Conservation (phyloP, 2,797 vertebrate species). For the Gobio occitaniae region DNA sequence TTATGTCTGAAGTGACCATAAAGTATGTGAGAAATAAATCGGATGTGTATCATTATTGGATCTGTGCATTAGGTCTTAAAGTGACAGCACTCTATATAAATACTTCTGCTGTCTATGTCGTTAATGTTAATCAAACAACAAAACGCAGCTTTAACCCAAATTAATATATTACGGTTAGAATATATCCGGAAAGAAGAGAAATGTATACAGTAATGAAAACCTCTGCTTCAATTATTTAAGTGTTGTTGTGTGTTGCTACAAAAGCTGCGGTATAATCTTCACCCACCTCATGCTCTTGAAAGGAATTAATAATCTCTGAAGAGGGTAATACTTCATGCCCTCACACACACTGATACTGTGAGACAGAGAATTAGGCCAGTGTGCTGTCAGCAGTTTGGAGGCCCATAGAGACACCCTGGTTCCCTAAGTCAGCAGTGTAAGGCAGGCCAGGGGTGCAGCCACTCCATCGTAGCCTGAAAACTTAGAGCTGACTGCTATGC, state of each 20-base stretch:
- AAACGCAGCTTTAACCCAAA: neutral
- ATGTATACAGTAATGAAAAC: neutral
- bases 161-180: neutral
- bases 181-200: neutral
- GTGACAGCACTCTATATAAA: too few species aligned
- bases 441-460: constrained; percentile 1
- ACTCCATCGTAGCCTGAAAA: neutral
- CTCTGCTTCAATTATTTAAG: neutral
- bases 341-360: constrained; percentile 23
- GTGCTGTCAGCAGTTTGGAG: constrained; percentile 54
- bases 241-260: constrained; percentile 8
- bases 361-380: constrained; percentile 40
- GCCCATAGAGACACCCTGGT: constrained; percentile 34
- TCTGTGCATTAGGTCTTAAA: too few species aligned
- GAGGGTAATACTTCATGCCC: constrained; percentile 42
- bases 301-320: constrained; percentile 40
- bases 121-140: too few species aligned
- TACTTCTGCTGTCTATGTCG: too few species aligned
- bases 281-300: constrained; percentile 3
- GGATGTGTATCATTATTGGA: too few species aligned
- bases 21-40: too few species aligned
- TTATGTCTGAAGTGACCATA: too few species aligned
- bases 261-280: constrained; percentile 30
- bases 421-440: constrained; percentile 48
- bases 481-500: neutral